Percentiles rank a stretch among this genome's conserved stretches.
Conservation (phyloP, 2,113 vertebrate genomes). For the Microtus richardsoni region DNA sequence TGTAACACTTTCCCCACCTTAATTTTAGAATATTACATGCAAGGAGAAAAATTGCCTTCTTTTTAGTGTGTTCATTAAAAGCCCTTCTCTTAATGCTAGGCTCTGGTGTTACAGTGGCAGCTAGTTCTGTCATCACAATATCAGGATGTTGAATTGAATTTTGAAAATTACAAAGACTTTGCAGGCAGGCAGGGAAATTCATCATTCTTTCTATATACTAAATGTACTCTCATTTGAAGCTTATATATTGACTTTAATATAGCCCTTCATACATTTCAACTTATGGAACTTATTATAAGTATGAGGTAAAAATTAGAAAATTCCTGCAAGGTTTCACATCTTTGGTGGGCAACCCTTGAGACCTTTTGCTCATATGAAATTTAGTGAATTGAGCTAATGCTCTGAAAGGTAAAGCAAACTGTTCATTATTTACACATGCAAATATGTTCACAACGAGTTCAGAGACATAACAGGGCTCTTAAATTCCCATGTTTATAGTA, state of each 20-base stretch:
- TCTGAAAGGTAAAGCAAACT: conserved; percentile 52
- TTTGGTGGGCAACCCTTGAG: conserved; percentile 56
- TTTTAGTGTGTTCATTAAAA: conserved; percentile 69
- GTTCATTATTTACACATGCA: conserved; percentile 37
- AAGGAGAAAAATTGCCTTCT: conserved; percentile 70
- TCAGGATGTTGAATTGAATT: conserved; percentile 71
- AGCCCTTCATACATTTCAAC: conserved; percentile 38
- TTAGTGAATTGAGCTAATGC: conserved; percentile 46
- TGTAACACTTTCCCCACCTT: conserved; percentile 62
- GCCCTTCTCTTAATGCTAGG: conserved; percentile 68
- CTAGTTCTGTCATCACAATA: conserved; percentile 71
- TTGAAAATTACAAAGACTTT: conserved; percentile 72
- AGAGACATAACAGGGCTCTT: conserved; percentile 15
- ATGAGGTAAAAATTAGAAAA: conserved; percentile 45
- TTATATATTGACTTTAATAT: conserved; percentile 61
- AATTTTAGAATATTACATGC: conserved; percentile 74
- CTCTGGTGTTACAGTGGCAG: conserved; percentile 72
- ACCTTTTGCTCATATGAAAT: neutral
- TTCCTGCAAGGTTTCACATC: conserved; percentile 64
- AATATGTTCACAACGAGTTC: conserved; percentile 33
- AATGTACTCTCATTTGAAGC: conserved; percentile 61
- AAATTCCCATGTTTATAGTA: conserved; percentile 47
- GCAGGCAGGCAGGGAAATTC: conserved; percentile 53
- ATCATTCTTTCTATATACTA: conserved; percentile 59
- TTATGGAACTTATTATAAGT: conserved; percentile 56